Evolutionary conservation across 2,888 invertebrate genomes (phyloP).

Genomic region (Hypolimnas misippus): DNA sequence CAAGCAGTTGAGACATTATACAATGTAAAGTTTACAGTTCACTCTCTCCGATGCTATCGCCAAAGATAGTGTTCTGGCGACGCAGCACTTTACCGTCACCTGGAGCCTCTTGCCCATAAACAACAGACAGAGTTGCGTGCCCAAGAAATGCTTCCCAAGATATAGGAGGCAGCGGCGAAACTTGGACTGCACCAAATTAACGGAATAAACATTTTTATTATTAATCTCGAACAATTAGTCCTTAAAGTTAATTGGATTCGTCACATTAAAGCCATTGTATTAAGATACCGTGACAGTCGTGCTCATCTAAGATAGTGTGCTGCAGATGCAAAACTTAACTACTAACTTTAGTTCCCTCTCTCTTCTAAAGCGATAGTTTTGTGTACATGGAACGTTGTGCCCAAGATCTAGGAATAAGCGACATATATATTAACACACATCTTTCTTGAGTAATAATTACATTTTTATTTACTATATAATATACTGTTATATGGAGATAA

Average conservation of each 20-base stretch:
- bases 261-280: not conserved
- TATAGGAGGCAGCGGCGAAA: constrained; percentile 33
- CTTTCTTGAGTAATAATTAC: no score
- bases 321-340: constrained; percentile 7
- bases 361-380: not conserved
- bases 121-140: constrained; percentile 46
- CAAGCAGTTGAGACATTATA: constrained; percentile 19
- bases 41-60: constrained; percentile 38
- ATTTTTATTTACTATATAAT: no score
- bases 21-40: constrained; percentile 22
- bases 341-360: constrained; percentile 4
- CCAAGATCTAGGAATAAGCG: not conserved
- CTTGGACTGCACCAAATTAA: not conserved
- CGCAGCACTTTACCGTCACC: constrained; percentile 42
- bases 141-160: constrained; percentile 28
- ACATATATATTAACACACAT: no score
- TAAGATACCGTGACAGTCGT: not conserved
- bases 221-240: not conserved
- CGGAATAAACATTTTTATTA: not conserved
- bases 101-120: constrained; percentile 47
- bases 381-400: not conserved
- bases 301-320: not conserved
- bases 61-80: constrained; percentile 39
- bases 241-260: not conserved
- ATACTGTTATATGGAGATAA: no score